These are phyloP conservation scores for Lycopodina hypogea DNA, from an alignment of 37 sponge, comb jelly and placozoan genomes.

Conservation along the genomic window DNA sequence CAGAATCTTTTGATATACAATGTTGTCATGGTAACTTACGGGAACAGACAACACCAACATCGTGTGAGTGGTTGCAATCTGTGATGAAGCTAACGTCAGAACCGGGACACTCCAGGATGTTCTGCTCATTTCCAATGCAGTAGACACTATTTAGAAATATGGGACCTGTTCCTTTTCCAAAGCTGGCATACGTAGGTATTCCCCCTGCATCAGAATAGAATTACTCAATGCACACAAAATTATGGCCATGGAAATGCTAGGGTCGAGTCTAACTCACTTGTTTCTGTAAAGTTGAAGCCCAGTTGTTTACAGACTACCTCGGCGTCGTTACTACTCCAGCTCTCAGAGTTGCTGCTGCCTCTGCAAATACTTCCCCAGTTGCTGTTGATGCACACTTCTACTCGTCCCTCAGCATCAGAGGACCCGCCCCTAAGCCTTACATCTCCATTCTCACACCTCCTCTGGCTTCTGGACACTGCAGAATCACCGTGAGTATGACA, in stretches of 20 bases:
- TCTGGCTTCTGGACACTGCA: background rate
- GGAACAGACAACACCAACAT: constrained; percentile 24
- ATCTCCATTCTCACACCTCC: constrained; percentile 24
- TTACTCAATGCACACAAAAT: too few relatives aligned
- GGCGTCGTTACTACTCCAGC: constrained; percentile 34
- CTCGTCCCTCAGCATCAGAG: constrained; percentile 28
- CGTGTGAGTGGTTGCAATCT: constrained; percentile 23
- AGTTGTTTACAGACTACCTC: constrained; percentile 41
- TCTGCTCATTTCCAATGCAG: constrained; percentile 38
- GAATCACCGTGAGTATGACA: background rate
- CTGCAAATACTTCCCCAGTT: constrained; percentile 47
- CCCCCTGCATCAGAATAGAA: constrained; percentile 13
- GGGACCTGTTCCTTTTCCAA: constrained; percentile 25
- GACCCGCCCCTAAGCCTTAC: constrained; percentile 21
- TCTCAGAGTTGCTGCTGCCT: background rate
- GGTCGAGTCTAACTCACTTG: background rate
- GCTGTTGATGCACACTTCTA: constrained; percentile 50
- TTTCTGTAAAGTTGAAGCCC: constrained; percentile 10
- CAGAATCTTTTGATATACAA: background rate
- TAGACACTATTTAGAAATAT: constrained; percentile 25
- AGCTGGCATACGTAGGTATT: constrained; percentile 14
- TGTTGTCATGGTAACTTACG: background rate
- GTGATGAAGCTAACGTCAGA: background rate
- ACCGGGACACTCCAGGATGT: constrained; percentile 11
- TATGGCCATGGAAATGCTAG: too few relatives aligned